These are phyloP conservation scores for Xanthorhoe spadicearia DNA, from an alignment of 2,888 invertebrate species.

Conservation along the genomic window DNA sequence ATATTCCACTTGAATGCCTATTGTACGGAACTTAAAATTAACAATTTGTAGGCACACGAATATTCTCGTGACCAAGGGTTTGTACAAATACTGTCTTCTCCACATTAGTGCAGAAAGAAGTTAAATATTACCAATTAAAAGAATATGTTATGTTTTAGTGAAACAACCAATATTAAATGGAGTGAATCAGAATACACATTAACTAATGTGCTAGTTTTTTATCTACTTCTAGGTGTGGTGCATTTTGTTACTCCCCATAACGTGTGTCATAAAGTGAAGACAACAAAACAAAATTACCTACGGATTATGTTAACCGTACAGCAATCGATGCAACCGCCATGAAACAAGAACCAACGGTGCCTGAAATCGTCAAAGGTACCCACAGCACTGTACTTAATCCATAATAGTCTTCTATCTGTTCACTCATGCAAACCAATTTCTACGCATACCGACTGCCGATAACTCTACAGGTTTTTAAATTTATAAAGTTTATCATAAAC, in stretches of 20 bases:
- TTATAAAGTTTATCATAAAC: slow-evolving; percentile 18
- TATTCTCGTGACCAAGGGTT: neutral
- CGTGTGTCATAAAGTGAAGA: slow-evolving; percentile 26
- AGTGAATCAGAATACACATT: neutral
- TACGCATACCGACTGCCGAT: slow-evolving; percentile 62
- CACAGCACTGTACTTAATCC: slow-evolving; percentile 60
- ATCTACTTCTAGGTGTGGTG: slow-evolving; percentile 7
- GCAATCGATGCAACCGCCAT: slow-evolving; percentile 67
- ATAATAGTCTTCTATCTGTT: slow-evolving; percentile 64
- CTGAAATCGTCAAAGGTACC: slow-evolving; percentile 69
- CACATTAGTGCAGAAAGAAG: neutral
- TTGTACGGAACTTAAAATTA: slow-evolving; percentile 1
- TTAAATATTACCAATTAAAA: neutral
- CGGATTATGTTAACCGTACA: slow-evolving; percentile 54
- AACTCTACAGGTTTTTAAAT: slow-evolving; percentile 45
- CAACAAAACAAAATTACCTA: slow-evolving; percentile 41
- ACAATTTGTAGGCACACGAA: neutral
- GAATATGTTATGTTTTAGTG: too few species aligned
- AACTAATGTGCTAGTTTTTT: slow-evolving; percentile 10
- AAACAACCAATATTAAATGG: neutral
- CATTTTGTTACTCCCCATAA: neutral
- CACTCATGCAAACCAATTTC: slow-evolving; percentile 72
- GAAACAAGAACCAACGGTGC: slow-evolving; percentile 67
- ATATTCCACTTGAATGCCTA: slow-evolving; percentile 15
- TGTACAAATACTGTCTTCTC: neutral